Evolutionary conservation across 2,113 vertebrate genomes (phyloP).

Genomic region (Labeo rohita): DNA sequence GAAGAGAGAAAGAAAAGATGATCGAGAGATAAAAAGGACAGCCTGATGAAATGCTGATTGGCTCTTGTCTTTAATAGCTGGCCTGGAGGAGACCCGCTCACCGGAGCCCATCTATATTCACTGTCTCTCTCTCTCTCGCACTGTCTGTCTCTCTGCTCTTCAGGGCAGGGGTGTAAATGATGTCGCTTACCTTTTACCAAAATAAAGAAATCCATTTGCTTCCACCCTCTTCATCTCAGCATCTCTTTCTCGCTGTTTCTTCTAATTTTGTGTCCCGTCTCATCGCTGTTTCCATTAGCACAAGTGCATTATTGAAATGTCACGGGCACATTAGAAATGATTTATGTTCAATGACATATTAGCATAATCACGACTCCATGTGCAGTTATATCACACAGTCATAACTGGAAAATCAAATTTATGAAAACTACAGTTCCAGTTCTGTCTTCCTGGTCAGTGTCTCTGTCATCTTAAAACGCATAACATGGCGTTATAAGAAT

Average conservation of each 20-base stretch:
- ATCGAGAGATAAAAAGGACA: conserved; percentile 64
- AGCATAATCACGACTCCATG: not conserved
- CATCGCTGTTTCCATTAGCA: not conserved
- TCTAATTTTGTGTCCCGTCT: not conserved
- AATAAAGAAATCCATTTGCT: conserved; percentile 39
- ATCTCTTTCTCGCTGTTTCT: not conserved
- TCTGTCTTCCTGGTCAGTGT: not conserved
- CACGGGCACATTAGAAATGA: not conserved
- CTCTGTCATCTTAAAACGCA: no score
- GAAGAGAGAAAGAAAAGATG: conserved; percentile 58
- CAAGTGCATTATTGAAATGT: not conserved
- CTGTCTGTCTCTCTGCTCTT: conserved; percentile 42
- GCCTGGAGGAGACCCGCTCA: conserved; percentile 65
- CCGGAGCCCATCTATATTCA: conserved; percentile 61
- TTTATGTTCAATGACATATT: conserved; percentile 13
- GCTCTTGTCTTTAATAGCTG: conserved; percentile 75
- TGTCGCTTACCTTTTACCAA: conserved; percentile 29
- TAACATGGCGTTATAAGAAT: not conserved
- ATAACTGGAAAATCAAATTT: no score
- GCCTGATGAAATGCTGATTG: conserved; percentile 78
- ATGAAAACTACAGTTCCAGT: no score
- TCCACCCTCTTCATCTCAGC: conserved; percentile 11
- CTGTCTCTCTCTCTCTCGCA: conserved; percentile 41
- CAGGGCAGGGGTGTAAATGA: conserved; percentile 18
- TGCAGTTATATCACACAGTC: not conserved